These are phyloP conservation scores for Melanargia galathea DNA, from an alignment of 2,888 invertebrate genomes.

Conservation along the genomic window DNA sequence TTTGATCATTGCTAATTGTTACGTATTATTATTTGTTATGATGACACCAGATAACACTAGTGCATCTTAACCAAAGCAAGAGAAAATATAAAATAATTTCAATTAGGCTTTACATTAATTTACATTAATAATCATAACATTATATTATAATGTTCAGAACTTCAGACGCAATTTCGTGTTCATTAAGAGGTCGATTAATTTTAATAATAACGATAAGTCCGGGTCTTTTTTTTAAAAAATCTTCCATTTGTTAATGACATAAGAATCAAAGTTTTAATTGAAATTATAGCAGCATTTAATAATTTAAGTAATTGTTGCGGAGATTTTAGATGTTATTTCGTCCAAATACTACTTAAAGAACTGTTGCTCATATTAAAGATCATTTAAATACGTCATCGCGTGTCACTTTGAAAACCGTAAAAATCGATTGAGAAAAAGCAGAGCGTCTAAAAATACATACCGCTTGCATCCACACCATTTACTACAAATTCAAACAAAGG, in stretches of 20 bases:
- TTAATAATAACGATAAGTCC: too few relatives aligned
- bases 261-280: too few relatives aligned
- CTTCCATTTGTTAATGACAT: too few relatives aligned
- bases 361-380: neutral
- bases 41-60: neutral
- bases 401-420: slow-evolving; percentile 6
- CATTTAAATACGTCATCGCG: neutral
- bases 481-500: slow-evolving; percentile 35
- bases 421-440: slow-evolving; percentile 25
- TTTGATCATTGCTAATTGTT: neutral
- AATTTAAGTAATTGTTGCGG: neutral
- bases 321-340: neutral
- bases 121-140: too few relatives aligned
- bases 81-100: too few relatives aligned
- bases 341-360: neutral
- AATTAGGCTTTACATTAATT: too few relatives aligned
- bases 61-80: neutral
- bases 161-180: too few relatives aligned
- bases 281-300: neutral
- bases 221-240: too few relatives aligned
- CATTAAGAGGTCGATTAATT: too few relatives aligned
- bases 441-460: slow-evolving; percentile 28
- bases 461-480: slow-evolving; percentile 21
- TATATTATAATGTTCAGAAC: too few relatives aligned
- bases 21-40: too few relatives aligned